Conservation (phyloP, 2,888 invertebrate species). For the Ochropleura leucogaster region DNA sequence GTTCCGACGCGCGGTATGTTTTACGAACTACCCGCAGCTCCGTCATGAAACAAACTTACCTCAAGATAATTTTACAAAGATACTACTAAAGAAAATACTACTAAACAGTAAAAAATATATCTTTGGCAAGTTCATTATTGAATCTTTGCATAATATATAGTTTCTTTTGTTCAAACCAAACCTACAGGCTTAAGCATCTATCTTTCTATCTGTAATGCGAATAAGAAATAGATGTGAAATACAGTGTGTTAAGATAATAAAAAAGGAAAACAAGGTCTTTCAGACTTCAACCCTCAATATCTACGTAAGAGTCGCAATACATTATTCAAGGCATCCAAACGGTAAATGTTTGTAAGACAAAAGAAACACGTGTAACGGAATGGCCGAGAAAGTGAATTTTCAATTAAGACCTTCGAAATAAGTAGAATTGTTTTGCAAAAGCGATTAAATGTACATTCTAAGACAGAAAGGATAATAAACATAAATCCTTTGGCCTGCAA, state of each 20-base stretch:
- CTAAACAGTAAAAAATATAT: background rate
- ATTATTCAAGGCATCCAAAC: constrained; percentile 17
- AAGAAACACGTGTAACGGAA: constrained; percentile 35
- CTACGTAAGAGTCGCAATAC: background rate
- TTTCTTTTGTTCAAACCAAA: background rate
- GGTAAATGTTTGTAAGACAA: constrained; percentile 28
- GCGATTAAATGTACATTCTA: constrained; percentile 4
- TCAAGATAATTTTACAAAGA: background rate
- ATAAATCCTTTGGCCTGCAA: constrained; percentile 4
- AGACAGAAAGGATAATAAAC: constrained; percentile 9
- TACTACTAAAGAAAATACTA: no score
- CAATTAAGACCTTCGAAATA: constrained; percentile 41
- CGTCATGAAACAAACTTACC: no score
- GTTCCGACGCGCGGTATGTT: no score
- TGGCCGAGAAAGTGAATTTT: constrained; percentile 43
- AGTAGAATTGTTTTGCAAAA: constrained; percentile 11
- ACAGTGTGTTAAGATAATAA: background rate
- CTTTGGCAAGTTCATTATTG: background rate
- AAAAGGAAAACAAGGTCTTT: constrained; percentile 17
- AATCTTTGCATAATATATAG: background rate
- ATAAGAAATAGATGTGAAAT: background rate
- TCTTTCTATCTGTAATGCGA: background rate
- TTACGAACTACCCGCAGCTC: no score
- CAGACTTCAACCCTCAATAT: constrained; percentile 5
- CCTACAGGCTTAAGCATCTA: background rate